These are phyloP conservation scores for Syncerus caffer DNA, from an alignment of 2,797 vertebrate genomes.

Conservation along the genomic window DNA sequence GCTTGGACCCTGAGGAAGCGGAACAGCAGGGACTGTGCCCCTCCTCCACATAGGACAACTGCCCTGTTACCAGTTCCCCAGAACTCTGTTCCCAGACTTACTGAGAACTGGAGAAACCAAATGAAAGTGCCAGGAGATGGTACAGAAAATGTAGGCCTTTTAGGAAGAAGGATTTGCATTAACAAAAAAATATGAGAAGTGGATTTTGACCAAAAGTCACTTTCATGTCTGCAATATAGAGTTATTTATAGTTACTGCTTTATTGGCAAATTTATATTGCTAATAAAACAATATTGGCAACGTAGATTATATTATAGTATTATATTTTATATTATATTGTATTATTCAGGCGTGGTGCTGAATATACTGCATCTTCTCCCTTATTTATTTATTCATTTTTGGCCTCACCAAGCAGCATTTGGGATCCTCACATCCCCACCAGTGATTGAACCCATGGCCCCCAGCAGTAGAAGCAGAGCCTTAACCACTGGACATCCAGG, in stretches of 20 bases:
- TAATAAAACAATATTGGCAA: background rate
- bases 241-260: background rate
- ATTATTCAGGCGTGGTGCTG: background rate
- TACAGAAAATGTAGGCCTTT: background rate
- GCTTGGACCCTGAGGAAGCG: background rate
- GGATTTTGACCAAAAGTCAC: constrained; percentile 30
- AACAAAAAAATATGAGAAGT: background rate
- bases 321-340: background rate
- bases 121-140: background rate
- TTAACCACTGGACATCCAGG: background rate
- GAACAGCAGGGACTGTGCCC: background rate
- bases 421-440: background rate
- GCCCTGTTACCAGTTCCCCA: background rate
- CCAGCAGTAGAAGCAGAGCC: background rate
- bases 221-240: background rate
- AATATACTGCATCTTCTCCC: background rate
- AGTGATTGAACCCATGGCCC: background rate
- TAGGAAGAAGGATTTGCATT: background rate
- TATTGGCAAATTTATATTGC: background rate
- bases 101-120: background rate
- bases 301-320: background rate
- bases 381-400: background rate
- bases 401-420: background rate
- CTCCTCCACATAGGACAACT: background rate
- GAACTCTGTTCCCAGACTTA: background rate